These are phyloP conservation scores for Campoplex nolae DNA, from an alignment of 2,888 invertebrate genomes.

Conservation along the genomic window DNA sequence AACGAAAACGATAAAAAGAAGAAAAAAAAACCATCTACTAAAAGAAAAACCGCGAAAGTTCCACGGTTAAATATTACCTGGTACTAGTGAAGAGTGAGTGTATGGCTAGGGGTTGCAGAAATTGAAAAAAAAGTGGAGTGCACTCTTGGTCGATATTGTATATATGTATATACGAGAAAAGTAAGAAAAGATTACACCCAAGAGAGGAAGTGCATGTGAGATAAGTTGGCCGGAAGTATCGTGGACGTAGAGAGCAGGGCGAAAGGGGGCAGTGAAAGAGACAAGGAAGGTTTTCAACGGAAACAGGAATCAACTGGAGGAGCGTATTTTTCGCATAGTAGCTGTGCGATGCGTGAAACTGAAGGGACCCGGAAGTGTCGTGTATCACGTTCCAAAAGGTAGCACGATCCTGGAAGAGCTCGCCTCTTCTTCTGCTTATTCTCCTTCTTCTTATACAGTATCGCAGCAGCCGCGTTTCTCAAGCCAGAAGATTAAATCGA, in stretches of 20 bases:
- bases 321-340: conserved; percentile 64
- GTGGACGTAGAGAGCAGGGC: conserved; percentile 23
- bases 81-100: conserved; percentile 7
- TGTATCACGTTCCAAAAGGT: conserved; percentile 71
- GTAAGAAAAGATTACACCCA: not conserved
- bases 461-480: conserved; percentile 29
- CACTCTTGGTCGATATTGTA: conserved; percentile 25
- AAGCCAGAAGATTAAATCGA: conserved; percentile 51
- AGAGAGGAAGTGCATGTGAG: conserved; percentile 51
- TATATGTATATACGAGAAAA: not conserved
- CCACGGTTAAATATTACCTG: conserved; percentile 15
- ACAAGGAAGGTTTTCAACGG: conserved; percentile 8
- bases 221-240: conserved; percentile 58
- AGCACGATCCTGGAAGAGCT: conserved; percentile 69
- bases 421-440: conserved; percentile 48
- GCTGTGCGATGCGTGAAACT: conserved; percentile 71
- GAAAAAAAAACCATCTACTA: not conserved
- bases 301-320: conserved; percentile 61
- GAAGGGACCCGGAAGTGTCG: conserved; percentile 68
- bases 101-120: conserved; percentile 13
- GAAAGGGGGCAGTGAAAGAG: conserved; percentile 12
- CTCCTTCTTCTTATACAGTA: conserved; percentile 31
- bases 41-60: conserved; percentile 20
- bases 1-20: not conserved
- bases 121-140: conserved; percentile 37